Conservation (phyloP, 2,797 vertebrate genomes). For the Neosilurus mollespiculum region DNA sequence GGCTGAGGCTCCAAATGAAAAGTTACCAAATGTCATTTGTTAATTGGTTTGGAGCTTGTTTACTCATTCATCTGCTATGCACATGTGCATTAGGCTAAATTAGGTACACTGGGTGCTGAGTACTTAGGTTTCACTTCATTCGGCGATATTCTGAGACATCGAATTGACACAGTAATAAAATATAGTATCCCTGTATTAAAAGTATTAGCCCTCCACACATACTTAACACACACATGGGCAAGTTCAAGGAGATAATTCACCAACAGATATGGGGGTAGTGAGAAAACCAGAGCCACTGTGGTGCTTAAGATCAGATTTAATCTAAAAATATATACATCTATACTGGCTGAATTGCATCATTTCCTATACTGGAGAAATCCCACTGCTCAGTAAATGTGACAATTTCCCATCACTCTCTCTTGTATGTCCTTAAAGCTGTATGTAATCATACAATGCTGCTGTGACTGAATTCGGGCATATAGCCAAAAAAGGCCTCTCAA, state of each 20-base stretch:
- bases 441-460: neutral
- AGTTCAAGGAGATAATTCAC: neutral
- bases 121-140: neutral
- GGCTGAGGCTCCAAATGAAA: neutral
- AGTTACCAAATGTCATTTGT: neutral
- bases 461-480: neutral
- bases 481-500: neutral
- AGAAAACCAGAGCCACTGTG: neutral
- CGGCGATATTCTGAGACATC: neutral
- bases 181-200: neutral
- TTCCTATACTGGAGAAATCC: neutral
- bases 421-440: neutral
- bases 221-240: neutral
- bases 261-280: neutral
- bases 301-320: neutral
- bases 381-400: neutral
- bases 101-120: neutral
- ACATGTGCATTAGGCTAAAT: neutral
- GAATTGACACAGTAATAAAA: neutral
- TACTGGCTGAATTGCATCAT: neutral
- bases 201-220: neutral
- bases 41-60: conserved; percentile 5
- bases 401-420: neutral
- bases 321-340: neutral
- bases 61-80: conserved; percentile 3